Conservation (phyloP, 1,140 invertebrate species). For the Oedothorax gibbosus region DNA sequence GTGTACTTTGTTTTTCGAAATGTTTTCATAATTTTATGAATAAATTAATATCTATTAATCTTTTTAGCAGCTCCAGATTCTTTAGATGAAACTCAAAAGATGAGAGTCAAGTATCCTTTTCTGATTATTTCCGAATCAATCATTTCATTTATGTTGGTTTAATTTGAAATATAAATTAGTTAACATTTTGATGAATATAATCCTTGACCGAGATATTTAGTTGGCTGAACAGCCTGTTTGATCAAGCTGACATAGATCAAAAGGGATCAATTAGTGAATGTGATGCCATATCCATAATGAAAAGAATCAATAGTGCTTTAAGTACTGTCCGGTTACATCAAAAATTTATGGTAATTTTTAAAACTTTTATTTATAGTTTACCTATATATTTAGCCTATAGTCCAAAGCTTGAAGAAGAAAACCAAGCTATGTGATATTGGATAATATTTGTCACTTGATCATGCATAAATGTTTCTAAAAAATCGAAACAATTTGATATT, state of each 20-base stretch:
- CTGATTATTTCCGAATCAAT: not conserved
- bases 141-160: not conserved
- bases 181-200: not conserved
- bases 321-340: slow-evolving; percentile 71
- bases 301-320: slow-evolving; percentile 72
- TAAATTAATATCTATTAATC: not conserved
- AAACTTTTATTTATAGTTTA: slow-evolving; percentile 29
- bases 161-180: slow-evolving; percentile 4
- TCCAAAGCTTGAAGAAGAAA: not conserved
- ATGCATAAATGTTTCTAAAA: too few species aligned
- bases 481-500: too few species aligned
- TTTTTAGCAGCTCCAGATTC: slow-evolving; percentile 61
- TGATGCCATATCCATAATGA: slow-evolving; percentile 72
- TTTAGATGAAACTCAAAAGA: slow-evolving; percentile 70
- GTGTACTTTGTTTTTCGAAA: not conserved
- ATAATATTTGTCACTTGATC: too few species aligned
- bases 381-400: not conserved
- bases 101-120: slow-evolving; percentile 69
- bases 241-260: slow-evolving; percentile 70
- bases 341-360: slow-evolving; percentile 71
- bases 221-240: slow-evolving; percentile 74
- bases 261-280: slow-evolving; percentile 71
- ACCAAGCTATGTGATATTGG: not conserved
- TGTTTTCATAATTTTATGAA: not conserved
- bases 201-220: slow-evolving; percentile 60